These are phyloP conservation scores for Falco rusticolus DNA, from an alignment of 2,797 vertebrate species.

Conservation along the genomic window DNA sequence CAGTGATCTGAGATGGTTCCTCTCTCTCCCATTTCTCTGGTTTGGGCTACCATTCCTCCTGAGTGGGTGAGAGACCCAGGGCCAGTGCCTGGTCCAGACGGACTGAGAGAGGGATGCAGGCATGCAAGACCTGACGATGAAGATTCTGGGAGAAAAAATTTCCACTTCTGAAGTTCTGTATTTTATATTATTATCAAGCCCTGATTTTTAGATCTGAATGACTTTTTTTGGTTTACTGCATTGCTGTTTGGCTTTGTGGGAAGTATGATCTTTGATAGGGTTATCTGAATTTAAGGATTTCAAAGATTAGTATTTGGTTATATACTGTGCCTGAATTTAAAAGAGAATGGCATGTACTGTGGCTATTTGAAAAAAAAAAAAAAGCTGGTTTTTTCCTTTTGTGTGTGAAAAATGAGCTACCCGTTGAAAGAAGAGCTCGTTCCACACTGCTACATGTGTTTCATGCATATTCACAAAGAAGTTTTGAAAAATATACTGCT, in stretches of 20 bases:
- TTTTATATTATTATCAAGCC: neutral
- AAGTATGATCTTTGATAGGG: neutral
- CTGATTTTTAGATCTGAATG: neutral
- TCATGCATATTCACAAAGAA: conserved; percentile 35
- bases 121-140: rapidly evolving
- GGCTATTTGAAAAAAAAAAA: neutral
- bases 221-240: neutral
- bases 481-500: conserved; percentile 2
- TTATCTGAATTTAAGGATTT: neutral
- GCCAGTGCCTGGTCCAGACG: rapidly evolving
- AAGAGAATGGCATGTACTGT: neutral
- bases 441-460: neutral
- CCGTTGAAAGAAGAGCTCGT: neutral
- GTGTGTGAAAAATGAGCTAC: conserved; percentile 12
- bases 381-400: neutral
- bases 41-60: neutral
- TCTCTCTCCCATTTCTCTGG: neutral
- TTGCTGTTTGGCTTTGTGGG: neutral
- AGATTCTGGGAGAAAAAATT: neutral
- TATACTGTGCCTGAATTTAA: neutral
- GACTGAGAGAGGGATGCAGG: rapidly evolving
- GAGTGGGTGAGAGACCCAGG: neutral
- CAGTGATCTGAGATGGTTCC: neutral
- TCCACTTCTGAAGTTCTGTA: rapidly evolving
- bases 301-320: neutral